Percentiles rank a stretch among this genome's conserved stretches.
These are phyloP conservation scores for Thermophis baileyi DNA, from an alignment of 2,113 vertebrate genomes.

Conservation along the genomic window DNA sequence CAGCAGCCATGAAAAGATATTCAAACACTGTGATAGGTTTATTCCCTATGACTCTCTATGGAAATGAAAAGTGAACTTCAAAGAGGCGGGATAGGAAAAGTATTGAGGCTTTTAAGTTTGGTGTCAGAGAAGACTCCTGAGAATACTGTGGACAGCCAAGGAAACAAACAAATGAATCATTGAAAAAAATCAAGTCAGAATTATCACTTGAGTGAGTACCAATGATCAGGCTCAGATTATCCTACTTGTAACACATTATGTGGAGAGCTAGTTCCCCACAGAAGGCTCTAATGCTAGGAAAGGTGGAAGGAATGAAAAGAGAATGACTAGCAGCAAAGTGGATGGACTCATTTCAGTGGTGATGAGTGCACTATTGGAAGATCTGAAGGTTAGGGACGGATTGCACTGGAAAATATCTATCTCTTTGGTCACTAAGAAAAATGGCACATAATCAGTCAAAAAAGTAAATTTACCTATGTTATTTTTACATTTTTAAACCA, in stretches of 20 bases:
- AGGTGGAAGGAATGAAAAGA: not conserved
- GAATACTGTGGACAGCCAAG: not conserved
- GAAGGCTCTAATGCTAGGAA: not conserved
- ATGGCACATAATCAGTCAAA: not conserved
- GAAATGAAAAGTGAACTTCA: not conserved
- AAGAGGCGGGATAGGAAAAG: not conserved
- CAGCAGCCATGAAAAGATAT: not conserved
- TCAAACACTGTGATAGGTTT: not conserved
- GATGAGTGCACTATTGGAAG: not conserved
- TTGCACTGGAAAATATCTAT: not conserved
- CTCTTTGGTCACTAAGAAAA: not conserved
- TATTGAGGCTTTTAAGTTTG: not conserved
- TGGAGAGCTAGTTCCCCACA: not conserved
- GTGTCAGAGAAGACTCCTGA: not conserved
- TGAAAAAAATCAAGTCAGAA: not conserved
- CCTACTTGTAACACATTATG: not conserved
- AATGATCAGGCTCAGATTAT: not conserved
- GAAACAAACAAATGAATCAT: not conserved
- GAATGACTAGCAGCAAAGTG: not conserved
- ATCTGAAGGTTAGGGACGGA: not conserved
- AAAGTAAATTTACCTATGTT: not conserved
- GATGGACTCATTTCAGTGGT: not conserved
- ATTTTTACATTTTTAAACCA: not conserved
- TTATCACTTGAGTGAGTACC: not conserved
- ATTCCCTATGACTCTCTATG: not conserved